phyloP scores from a whole-genome alignment of 2,888 invertebrate genomes.

The Drosophila algonquin region DNA sequence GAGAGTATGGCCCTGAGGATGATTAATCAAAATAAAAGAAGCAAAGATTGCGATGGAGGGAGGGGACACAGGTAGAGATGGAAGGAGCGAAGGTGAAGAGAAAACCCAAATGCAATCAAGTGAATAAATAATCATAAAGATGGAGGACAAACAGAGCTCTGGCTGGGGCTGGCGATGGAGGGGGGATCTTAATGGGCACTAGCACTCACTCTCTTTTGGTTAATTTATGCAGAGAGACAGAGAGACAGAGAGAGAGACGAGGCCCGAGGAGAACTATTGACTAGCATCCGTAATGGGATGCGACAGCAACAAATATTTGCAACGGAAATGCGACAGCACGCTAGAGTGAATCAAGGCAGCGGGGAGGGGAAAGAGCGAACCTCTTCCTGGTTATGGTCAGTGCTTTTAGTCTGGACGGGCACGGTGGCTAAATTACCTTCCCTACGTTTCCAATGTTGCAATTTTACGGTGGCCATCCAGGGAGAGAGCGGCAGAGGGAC shows the following conservation, averaged over 20 bases:
- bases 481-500: conserved; percentile 16
- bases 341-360: conserved; percentile 48
- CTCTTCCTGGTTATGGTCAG: conserved; percentile 55
- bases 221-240: conserved; percentile 65
- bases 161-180: conserved; percentile 18
- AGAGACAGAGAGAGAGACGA: conserved; percentile 17
- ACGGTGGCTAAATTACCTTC: conserved; percentile 48
- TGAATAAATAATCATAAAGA: conserved; percentile 55
- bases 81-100: conserved; percentile 27
- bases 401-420: conserved; percentile 40
- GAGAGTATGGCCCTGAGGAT: conserved; percentile 48
- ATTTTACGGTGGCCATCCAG: conserved; percentile 19
- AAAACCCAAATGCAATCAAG: conserved; percentile 42
- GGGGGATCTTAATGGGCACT: conserved; percentile 51
- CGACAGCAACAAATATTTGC: conserved; percentile 54
- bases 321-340: conserved; percentile 75
- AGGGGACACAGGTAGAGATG: conserved; percentile 21
- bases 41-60: conserved; percentile 16
- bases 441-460: conserved; percentile 34
- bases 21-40: conserved; percentile 64
- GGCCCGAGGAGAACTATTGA: conserved; percentile 50
- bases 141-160: conserved; percentile 24
- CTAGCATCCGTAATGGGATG: conserved; percentile 58
- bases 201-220: conserved; percentile 27
- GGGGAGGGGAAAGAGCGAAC: conserved; percentile 27